These are phyloP conservation scores for Recurvirostra avosetta DNA, from an alignment of 2,113 vertebrate genomes.

Conservation along the genomic window DNA sequence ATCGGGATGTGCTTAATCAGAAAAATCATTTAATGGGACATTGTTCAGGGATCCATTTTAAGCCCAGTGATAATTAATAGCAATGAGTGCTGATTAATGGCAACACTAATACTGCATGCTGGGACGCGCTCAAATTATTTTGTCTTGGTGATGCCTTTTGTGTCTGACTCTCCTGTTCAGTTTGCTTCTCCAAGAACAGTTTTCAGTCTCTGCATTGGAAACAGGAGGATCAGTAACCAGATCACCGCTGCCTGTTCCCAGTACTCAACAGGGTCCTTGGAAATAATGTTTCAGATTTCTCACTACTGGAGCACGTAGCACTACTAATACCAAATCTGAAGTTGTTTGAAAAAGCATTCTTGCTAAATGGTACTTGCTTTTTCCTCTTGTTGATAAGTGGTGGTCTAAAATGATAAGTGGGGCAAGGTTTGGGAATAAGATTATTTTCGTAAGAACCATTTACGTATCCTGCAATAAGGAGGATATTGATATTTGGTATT, in stretches of 20 bases:
- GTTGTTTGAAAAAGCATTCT: neutral
- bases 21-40: constrained; percentile 50
- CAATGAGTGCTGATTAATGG: constrained; percentile 12
- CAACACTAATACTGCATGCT: neutral
- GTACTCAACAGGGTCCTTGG: neutral
- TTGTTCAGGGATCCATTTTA: constrained; percentile 35
- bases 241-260: neutral
- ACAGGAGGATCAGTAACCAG: neutral
- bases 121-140: neutral
- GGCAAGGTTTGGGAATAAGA: neutral
- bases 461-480: neutral
- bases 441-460: neutral
- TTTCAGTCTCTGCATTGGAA: neutral
- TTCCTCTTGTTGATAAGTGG: neutral
- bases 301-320: neutral
- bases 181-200: neutral
- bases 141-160: neutral
- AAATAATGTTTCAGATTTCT: neutral
- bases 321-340: rapidly evolving
- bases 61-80: constrained; percentile 32
- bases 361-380: neutral
- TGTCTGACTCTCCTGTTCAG: neutral
- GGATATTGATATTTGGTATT: neutral
- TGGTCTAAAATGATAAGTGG: neutral
- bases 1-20: constrained; percentile 51